A percentile compares a stretch with the other conserved stretches of the same genome.
phyloP scores from a whole-genome alignment of 2,797 vertebrate genomes.

The Coranthus polyacanthus region DNA sequence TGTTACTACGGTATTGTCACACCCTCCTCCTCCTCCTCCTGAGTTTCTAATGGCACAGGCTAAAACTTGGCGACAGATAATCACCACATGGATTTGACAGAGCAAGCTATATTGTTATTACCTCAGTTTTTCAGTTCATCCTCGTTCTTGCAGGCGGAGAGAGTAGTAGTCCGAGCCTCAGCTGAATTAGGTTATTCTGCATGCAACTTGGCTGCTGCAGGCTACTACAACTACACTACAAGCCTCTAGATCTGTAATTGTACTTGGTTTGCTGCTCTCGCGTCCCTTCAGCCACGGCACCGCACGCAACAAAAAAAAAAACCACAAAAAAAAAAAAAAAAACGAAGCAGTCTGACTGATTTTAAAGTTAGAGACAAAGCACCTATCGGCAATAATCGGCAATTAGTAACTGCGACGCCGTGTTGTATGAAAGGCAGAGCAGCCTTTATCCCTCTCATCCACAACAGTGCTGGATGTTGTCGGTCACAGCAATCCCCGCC shows the following conservation, averaged over 20 bases:
- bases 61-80: constrained; percentile 67
- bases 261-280: constrained; percentile 28
- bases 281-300: constrained; percentile 15
- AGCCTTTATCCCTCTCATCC: constrained; percentile 69
- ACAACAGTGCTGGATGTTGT: constrained; percentile 63
- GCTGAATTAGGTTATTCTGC: constrained; percentile 29
- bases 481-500: constrained; percentile 72
- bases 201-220: constrained; percentile 62
- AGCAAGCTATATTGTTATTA: constrained; percentile 36
- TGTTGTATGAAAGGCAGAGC: constrained; percentile 41
- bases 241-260: constrained; percentile 30
- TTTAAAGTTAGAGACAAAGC: constrained; percentile 47
- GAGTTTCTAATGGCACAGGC: constrained; percentile 49
- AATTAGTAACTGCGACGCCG: constrained; percentile 35
- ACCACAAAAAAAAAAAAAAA: no score
- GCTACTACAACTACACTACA: constrained; percentile 34
- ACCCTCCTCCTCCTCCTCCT: constrained; percentile 25
- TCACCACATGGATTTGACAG: constrained; percentile 40
- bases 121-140: constrained; percentile 66
- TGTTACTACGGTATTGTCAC: constrained; percentile 25
- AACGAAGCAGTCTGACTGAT: constrained; percentile 3
- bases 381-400: constrained; percentile 1
- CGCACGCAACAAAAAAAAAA: no score
- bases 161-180: constrained; percentile 64
- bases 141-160: constrained; percentile 23